Evolutionary conservation across 2,113 vertebrate genomes (phyloP), one percentile per base, ranked within the genome.

Genomic region (Phrynocephalus versicolor): DNA sequence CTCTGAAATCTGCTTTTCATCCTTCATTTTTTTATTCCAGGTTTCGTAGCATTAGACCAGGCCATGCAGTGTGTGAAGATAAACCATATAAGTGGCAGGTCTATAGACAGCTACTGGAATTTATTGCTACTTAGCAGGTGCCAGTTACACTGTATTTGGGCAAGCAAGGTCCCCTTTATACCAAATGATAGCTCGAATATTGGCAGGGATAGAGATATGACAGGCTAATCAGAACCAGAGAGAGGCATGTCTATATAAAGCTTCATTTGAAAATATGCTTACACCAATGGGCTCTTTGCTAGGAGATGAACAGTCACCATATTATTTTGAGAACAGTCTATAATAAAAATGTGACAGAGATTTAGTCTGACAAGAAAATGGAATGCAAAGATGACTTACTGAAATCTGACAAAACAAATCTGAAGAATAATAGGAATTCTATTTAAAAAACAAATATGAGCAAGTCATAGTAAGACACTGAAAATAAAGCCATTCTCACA

Each of bases 11-110:
- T 62, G 57, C 79, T 74, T 74, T 89, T 78, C 87, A 51, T 74
- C 85, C 84, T 74, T 84, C 85, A 87, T 90, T 88, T 92, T 88
- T 92, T 79, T 88, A 55, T 90, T 70, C 91, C 71, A 87, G 91
- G 88, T 94, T 89, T 62, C 88, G 89, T 88, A 85, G 15, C 73
- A 89, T 51, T 86, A 82, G 70, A 90, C 51, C 82, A 81, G 58
- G 78, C n/a, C 51, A 81, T 30, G 25, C 58, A 65, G 27, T 30
- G 69, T 10, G 37, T 73, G n/a, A 79, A n/a, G 41, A 73, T 73
- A 87, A 89, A 88, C 76, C n/a, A 88, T 87, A 82, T 79, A 87
- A 89, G n/a, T 64, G 79, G 58, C n/a, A 80, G 69, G 10, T 57
- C 37, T 45, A 75, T 83, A 83, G 82, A 75, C 72, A 75, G 71